phyloP scores from a whole-genome alignment of 1,140 invertebrate species.

The Euglossa dilemma region DNA sequence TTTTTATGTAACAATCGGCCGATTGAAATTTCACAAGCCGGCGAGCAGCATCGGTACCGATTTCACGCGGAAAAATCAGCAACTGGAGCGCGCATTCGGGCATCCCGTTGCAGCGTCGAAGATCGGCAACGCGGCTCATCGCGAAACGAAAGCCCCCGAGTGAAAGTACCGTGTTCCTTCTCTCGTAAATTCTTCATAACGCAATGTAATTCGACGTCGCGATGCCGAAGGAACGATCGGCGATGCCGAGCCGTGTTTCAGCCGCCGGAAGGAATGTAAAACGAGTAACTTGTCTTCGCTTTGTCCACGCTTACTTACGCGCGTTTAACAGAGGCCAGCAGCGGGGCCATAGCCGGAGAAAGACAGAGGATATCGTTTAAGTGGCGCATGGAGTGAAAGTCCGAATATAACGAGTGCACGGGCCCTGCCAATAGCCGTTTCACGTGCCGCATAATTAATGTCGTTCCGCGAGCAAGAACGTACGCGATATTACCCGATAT shows the following conservation, averaged over 20 bases:
- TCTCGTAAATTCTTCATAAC: constrained; percentile 9
- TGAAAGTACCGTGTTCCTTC: constrained; percentile 36
- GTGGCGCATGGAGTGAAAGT: constrained; percentile 74
- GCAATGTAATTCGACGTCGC: constrained; percentile 12
- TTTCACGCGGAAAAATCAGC: constrained; percentile 5
- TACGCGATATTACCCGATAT: neutral
- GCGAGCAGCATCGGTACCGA: no score
- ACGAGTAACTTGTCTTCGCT: constrained; percentile 40
- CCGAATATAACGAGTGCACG: constrained; percentile 66
- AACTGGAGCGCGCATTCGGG: constrained; percentile 25
- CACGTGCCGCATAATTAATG: constrained; percentile 67
- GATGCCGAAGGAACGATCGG: constrained; percentile 14
- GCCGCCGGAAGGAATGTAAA: constrained; percentile 34
- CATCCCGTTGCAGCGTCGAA: constrained; percentile 2
- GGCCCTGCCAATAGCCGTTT: constrained; percentile 67
- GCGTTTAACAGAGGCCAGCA: constrained; percentile 26
- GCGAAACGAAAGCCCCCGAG: constrained; percentile 46
- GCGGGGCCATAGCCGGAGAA: neutral
- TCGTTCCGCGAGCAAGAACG: constrained; percentile 60
- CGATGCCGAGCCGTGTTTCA: neutral
- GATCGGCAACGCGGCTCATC: neutral
- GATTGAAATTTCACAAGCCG: neutral
- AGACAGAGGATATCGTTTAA: constrained; percentile 68
- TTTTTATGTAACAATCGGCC: neutral
- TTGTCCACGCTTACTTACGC: constrained; percentile 44